These are phyloP conservation scores for Trachymyrmex cornetzi DNA, from an alignment of 1,140 invertebrate species.

Conservation along the genomic window DNA sequence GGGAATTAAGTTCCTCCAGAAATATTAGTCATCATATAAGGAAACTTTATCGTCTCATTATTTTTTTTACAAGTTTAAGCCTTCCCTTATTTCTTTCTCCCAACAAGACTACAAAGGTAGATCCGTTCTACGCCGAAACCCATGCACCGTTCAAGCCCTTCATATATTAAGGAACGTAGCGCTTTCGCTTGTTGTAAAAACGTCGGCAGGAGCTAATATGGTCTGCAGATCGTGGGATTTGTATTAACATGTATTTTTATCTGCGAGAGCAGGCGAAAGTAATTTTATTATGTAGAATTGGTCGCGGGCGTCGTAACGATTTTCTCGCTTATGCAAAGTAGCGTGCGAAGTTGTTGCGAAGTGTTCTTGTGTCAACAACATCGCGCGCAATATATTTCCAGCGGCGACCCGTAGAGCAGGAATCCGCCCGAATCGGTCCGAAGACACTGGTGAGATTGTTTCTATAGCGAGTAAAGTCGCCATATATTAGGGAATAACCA, in stretches of 20 bases:
- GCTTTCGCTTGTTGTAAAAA: slow-evolving; percentile 37
- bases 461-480: slow-evolving; percentile 12
- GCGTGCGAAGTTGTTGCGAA: slow-evolving; percentile 15
- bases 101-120: slow-evolving; percentile 19
- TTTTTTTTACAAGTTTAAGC: slow-evolving; percentile 29
- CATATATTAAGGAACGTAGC: slow-evolving; percentile 20
- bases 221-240: neutral
- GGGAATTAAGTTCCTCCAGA: slow-evolving; percentile 2
- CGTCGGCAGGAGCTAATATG: slow-evolving; percentile 28
- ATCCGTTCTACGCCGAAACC: slow-evolving; percentile 20
- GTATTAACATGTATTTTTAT: slow-evolving; percentile 42
- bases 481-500: slow-evolving; percentile 47
- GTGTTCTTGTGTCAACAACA: slow-evolving; percentile 46
- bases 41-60: neutral
- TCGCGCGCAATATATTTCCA: slow-evolving; percentile 39
- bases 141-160: slow-evolving; percentile 15
- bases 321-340: slow-evolving; percentile 56
- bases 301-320: slow-evolving; percentile 36
- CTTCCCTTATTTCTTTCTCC: neutral
- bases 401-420: neutral
- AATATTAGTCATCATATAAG: slow-evolving; percentile 7
- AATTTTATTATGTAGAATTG: slow-evolving; percentile 49
- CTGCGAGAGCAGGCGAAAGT: slow-evolving; percentile 21
- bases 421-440: slow-evolving; percentile 23
- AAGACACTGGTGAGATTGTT: slow-evolving; percentile 47